Percentiles rank a stretch among this genome's conserved stretches.
Conservation (phyloP, 2,888 invertebrate genomes). For the Heteromurus nitidus region DNA sequence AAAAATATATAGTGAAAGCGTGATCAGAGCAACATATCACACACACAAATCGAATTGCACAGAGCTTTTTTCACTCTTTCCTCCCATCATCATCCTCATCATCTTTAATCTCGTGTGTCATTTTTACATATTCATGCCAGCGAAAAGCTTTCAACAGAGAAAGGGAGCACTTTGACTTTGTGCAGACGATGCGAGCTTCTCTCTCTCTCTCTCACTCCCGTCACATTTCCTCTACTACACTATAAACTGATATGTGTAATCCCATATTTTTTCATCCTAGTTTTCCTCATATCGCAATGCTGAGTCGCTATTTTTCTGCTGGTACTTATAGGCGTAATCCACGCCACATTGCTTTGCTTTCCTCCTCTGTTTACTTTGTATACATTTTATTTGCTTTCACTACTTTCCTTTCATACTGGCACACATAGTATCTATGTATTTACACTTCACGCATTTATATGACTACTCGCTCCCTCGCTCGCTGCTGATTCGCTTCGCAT, state of each 20-base stretch:
- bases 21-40: too few relatives aligned
- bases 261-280: too few relatives aligned
- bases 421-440: too few relatives aligned
- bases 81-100: not conserved
- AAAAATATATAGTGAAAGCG: too few relatives aligned
- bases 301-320: too few relatives aligned
- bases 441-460: not conserved
- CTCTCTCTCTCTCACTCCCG: not conserved
- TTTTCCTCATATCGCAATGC: too few relatives aligned
- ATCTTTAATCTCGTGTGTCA: constrained; percentile 1
- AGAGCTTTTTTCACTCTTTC: constrained; percentile 2
- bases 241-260: too few relatives aligned
- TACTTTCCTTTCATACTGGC: too few relatives aligned
- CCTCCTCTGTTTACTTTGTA: not conserved
- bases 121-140: constrained; percentile 12
- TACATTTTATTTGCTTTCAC: constrained; percentile 15
- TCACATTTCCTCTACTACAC: not conserved
- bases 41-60: not conserved
- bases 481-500: not conserved
- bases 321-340: not conserved
- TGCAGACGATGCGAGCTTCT: not conserved
- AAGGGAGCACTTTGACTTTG: not conserved
- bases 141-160: not conserved
- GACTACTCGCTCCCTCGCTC: too few relatives aligned
- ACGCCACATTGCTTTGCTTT: not conserved